phyloP scores from a whole-genome alignment of 2,113 vertebrate species.

The Nibea albiflora region DNA sequence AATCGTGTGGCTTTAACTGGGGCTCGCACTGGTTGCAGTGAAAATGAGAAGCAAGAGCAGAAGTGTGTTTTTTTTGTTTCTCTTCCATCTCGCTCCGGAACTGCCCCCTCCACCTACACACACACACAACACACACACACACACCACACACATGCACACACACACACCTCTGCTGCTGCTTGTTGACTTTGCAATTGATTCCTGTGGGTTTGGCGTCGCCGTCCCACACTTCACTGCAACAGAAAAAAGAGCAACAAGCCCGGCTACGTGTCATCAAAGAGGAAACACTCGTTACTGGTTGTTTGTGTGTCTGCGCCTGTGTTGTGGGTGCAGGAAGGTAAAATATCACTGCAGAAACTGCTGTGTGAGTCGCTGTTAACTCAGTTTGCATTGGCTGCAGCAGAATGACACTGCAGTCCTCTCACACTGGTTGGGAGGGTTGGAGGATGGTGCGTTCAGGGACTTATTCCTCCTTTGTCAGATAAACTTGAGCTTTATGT shows the following conservation, averaged over 20 bases:
- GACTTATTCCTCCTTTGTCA: not conserved
- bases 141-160: too few relatives aligned
- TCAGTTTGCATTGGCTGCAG: slow-evolving; percentile 40
- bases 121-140: too few relatives aligned
- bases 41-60: slow-evolving; percentile 45
- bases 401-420: slow-evolving; percentile 39
- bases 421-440: slow-evolving; percentile 21
- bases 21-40: slow-evolving; percentile 31
- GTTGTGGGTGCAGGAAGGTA: slow-evolving; percentile 21
- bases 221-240: slow-evolving; percentile 57
- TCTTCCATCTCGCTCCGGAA: slow-evolving; percentile 54
- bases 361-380: slow-evolving; percentile 42
- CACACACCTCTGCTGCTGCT: slow-evolving; percentile 8
- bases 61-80: slow-evolving; percentile 11
- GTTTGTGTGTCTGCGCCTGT: slow-evolving; percentile 23
- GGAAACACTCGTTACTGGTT: slow-evolving; percentile 29
- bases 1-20: slow-evolving; percentile 19
- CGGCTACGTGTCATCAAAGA: slow-evolving; percentile 49
- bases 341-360: slow-evolving; percentile 15
- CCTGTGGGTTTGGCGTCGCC: slow-evolving; percentile 62
- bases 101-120: slow-evolving; percentile 17
- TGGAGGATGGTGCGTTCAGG: slow-evolving; percentile 47
- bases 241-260: slow-evolving; percentile 39
- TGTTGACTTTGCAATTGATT: slow-evolving; percentile 76
- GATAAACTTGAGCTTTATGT: not conserved